Percentiles rank a stretch among this genome's conserved stretches.
phyloP scores from a whole-genome alignment of 2,113 vertebrate species.

The Salvator merianae region DNA sequence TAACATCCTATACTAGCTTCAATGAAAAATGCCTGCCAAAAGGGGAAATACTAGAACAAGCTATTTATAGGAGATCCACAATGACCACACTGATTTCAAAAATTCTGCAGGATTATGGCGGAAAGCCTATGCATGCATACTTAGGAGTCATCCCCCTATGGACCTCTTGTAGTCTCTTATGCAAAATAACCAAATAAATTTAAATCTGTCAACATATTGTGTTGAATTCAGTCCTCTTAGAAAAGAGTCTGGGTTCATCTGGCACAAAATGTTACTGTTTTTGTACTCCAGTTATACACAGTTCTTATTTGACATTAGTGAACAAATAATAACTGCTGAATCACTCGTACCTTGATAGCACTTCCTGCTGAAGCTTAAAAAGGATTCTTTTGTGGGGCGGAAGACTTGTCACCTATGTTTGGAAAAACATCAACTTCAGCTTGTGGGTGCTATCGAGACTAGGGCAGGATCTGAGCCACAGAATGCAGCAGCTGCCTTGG shows the following conservation, averaged over 20 bases:
- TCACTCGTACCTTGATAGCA: no score
- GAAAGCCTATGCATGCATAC: neutral
- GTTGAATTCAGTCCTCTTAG: neutral
- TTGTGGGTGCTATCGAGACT: no score
- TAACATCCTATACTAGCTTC: no score
- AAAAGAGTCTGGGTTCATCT: neutral
- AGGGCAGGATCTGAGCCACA: no score
- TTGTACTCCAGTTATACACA: neutral
- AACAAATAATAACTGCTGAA: slow-evolving; percentile 34
- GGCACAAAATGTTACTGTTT: neutral
- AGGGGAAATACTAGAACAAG: no score
- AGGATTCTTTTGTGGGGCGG: no score
- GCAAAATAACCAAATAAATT: neutral
- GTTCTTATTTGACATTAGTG: neutral
- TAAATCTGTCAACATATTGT: neutral
- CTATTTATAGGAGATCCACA: no score
- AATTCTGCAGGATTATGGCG: neutral
- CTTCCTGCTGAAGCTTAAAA: no score
- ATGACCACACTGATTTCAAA: neutral
- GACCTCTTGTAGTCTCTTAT: neutral
- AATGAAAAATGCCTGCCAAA: no score
- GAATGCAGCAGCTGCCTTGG: no score
- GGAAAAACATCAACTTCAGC: no score
- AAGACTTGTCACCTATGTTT: no score
- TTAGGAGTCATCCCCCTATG: neutral